phyloP scores from a whole-genome alignment of 2,888 invertebrate genomes.

The Belgica antarctica region DNA sequence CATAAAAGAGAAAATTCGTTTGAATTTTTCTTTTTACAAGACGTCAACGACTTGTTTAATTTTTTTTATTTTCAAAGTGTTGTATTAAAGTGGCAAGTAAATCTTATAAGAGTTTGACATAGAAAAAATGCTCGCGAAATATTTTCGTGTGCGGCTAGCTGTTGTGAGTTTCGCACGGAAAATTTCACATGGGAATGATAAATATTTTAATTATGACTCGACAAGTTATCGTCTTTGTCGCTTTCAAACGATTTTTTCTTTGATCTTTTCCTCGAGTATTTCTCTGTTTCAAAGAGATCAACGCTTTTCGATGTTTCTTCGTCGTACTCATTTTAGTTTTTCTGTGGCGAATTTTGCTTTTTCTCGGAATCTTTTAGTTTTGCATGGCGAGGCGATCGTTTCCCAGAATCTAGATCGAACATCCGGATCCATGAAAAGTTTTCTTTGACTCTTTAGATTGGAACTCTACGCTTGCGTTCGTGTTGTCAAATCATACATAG shows the following conservation, averaged over 20 bases:
- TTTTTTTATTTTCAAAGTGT: not conserved
- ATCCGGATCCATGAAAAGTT: slow-evolving; percentile 24
- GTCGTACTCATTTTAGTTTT: not conserved
- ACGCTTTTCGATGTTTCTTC: not conserved
- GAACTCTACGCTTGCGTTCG: too few relatives aligned
- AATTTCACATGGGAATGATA: slow-evolving; percentile 30
- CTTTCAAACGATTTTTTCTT: not conserved
- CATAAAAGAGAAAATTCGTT: not conserved
- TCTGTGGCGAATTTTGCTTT: slow-evolving; percentile 9
- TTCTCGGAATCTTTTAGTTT: not conserved
- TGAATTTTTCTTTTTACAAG: not conserved
- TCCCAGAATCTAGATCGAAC: not conserved
- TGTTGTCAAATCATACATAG: too few relatives aligned
- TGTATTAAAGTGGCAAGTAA: too few relatives aligned
- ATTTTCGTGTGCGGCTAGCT: not conserved
- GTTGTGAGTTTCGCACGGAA: slow-evolving; percentile 1
- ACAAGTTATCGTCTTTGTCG: slow-evolving; percentile 5
- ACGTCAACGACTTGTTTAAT: slow-evolving; percentile 18
- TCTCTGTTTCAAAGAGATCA: slow-evolving; percentile 27
- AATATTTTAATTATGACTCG: slow-evolving; percentile 29
- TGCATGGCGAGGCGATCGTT: slow-evolving; percentile 11
- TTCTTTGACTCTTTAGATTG: too few relatives aligned
- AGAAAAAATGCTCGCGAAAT: not conserved
- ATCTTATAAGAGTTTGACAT: too few relatives aligned
- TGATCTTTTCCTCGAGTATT: not conserved